Evolutionary conservation across 2,888 invertebrate genomes (phyloP), one percentile per base, ranked within the genome.

Genomic region (Eudemis profundana): DNA sequence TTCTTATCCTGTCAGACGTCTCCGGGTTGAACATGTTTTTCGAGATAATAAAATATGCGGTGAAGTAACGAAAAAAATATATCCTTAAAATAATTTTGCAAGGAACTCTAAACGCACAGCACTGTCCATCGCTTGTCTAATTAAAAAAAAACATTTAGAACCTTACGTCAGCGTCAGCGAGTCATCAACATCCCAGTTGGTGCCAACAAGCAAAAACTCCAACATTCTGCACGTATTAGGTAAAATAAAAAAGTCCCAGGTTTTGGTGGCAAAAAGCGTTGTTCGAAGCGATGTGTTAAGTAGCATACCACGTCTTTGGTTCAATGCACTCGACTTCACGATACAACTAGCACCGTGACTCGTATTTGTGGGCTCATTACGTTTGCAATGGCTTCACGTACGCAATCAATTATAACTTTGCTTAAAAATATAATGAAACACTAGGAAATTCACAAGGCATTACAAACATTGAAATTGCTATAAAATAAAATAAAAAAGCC

Each of bases 301-400:
- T 56, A 44, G 44, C 17, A 29, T 44, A 56, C 56, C 56, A 56
- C 56, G 56, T 19, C 29, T 54, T 44, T 56, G 56, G 56, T 56
- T 56, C 56, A 56, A 56, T 56, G 56, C 56, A 56, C 56, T 44
- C 56, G 19, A 10, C 12, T 40, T 21, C 46, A 4, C 21, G 21
- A n/a, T 21, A 46, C 12, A 21, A 46, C 21, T 19, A 21, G 14
- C 10, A 54, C 7, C 54, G 40, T 40, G 56, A 12, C 17, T 29
- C 3, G 27, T 19, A n/a, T 53, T 53, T n/a, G 14, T 3, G 51
- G 21, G 38, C 21, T 53, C 38, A 38, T 44, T 56, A 42, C 27
- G 15, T 40, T 54, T 40, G 54, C 27, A 53, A 40, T 54, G 50
- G 29, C 40, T 21, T 49, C 4, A 23, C 46, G 12, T 54, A 12